These are phyloP conservation scores for Epinotia bilunana DNA, from an alignment of 2,888 invertebrate genomes.

Conservation along the genomic window DNA sequence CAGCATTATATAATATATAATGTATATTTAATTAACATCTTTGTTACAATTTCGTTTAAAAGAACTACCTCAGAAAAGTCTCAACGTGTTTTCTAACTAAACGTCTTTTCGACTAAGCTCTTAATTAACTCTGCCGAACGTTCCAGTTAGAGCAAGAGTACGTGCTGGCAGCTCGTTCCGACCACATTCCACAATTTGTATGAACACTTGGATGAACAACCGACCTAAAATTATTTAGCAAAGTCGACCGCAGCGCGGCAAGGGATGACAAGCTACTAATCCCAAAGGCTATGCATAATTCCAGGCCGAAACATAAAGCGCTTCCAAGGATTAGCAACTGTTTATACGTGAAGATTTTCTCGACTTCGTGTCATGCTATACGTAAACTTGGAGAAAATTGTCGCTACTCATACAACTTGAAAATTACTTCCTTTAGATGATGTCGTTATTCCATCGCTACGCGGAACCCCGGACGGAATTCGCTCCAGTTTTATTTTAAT, in stretches of 20 bases:
- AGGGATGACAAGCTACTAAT: slow-evolving; percentile 78
- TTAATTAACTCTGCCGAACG: neutral
- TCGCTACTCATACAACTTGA: slow-evolving; percentile 38
- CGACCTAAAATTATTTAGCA: slow-evolving; percentile 64
- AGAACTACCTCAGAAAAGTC: neutral
- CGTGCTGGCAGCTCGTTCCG: neutral
- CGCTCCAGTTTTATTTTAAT: slow-evolving; percentile 43
- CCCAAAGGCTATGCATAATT: slow-evolving; percentile 79
- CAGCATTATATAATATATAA: no score
- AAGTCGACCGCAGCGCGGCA: slow-evolving; percentile 67
- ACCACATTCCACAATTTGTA: slow-evolving; percentile 35
- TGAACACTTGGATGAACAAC: slow-evolving; percentile 33
- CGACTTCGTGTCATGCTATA: slow-evolving; percentile 59
- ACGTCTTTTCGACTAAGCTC: neutral
- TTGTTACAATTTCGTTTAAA: no score
- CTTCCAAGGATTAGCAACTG: slow-evolving; percentile 73
- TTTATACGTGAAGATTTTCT: slow-evolving; percentile 72
- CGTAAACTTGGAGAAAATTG: slow-evolving; percentile 45
- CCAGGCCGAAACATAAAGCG: slow-evolving; percentile 76
- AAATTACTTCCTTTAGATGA: slow-evolving; percentile 39
- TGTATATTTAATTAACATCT: no score
- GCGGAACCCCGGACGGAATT: slow-evolving; percentile 18
- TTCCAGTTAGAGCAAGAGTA: neutral
- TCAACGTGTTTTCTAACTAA: neutral
- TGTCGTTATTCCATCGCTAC: slow-evolving; percentile 17